Evolutionary conservation across 2,113 vertebrate genomes (phyloP).

Genomic region (Pterophyllum scalare): DNA sequence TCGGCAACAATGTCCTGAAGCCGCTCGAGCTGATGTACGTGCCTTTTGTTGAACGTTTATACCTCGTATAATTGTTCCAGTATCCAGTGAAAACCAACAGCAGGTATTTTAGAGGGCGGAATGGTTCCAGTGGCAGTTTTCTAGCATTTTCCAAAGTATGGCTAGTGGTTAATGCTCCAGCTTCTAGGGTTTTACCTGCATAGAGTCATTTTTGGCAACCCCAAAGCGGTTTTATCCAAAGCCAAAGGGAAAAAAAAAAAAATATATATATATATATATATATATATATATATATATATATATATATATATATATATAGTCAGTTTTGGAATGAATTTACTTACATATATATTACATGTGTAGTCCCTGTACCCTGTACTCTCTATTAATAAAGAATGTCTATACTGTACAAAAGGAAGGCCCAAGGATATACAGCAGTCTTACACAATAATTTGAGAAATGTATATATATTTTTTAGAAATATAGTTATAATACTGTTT

Average conservation of each 20-base stretch:
- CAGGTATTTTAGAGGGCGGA: not conserved
- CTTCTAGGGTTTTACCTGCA: not conserved
- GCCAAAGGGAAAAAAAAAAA: not conserved
- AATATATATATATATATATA: too few species aligned
- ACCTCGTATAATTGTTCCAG: not conserved
- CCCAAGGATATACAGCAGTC: not conserved
- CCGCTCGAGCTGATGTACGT: not conserved
- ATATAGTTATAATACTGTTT: not conserved
- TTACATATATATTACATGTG: not conserved
- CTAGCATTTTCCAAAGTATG: not conserved
- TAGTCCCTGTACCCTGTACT: not conserved
- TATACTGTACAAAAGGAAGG: not conserved
- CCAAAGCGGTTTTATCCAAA: not conserved
- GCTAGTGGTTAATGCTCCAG: not conserved
- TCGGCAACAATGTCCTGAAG: constrained; percentile 23
- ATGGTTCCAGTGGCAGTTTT: not conserved
- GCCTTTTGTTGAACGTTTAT: not conserved
- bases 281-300: too few species aligned
- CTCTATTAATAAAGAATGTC: not conserved
- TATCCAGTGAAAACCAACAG: not conserved
- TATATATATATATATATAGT: too few species aligned
- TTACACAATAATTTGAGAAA: not conserved
- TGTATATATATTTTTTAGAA: not conserved
- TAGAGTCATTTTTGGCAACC: not conserved
- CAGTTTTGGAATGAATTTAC: not conserved